Conservation (phyloP, 2,888 invertebrate genomes). For the Heliconius charithonia region DNA sequence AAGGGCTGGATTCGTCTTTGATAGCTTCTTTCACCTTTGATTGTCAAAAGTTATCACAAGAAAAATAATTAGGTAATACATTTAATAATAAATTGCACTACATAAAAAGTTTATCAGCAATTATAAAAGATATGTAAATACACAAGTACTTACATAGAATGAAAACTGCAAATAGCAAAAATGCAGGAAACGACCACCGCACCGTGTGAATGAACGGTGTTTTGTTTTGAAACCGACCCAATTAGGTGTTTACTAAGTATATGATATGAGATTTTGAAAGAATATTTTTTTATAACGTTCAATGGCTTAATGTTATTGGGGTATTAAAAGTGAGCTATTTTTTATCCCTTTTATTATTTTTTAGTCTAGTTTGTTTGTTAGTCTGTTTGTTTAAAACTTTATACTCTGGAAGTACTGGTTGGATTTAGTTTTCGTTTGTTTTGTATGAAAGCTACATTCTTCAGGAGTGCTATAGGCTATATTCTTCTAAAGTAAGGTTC, state of each 20-base stretch:
- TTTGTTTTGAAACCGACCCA: conserved; percentile 29
- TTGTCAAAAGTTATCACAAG: not conserved
- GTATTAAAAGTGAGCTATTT: not conserved
- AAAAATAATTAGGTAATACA: conserved; percentile 7
- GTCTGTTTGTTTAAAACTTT: too few species aligned
- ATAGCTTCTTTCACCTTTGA: too few species aligned
- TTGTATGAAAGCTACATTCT: too few species aligned
- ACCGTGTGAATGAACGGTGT: conserved; percentile 34
- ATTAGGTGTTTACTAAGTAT: conserved; percentile 14
- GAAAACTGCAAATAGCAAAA: conserved; percentile 22
- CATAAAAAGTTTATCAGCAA: conserved; percentile 17
- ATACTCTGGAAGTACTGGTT: too few species aligned
- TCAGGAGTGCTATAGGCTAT: too few species aligned
- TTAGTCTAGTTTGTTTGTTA: too few species aligned
- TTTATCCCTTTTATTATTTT: too few species aligned
- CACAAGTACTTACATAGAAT: conserved; percentile 10
- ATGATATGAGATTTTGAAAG: not conserved
- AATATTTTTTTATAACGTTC: not conserved
- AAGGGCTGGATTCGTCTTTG: too few species aligned
- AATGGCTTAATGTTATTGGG: not conserved
- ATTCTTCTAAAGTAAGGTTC: too few species aligned
- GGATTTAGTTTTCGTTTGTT: too few species aligned
- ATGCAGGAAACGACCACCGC: conserved; percentile 21
- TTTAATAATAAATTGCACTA: not conserved
- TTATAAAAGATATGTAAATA: conserved; percentile 4